Base-by-base conservation (phyloP, 2,797 vertebrate genomes). In the Cephalopachus bancanus region DNA sequence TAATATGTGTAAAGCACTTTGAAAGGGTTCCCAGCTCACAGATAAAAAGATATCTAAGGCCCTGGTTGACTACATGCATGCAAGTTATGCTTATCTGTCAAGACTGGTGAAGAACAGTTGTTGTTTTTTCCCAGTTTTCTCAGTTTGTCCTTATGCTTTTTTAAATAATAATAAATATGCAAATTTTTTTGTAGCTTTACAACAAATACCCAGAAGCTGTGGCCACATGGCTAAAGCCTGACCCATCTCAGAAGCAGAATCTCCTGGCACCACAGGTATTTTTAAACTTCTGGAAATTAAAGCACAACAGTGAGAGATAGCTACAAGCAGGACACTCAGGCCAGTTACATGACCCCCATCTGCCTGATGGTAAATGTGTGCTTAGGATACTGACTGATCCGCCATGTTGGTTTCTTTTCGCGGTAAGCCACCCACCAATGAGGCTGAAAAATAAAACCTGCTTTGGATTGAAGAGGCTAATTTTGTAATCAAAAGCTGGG, bases 231-330 rank as follows among this genome's bases (percentile, higher is more conserved):
- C 89, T 96, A 71, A 96, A 96, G 17, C 75, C 91, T 65, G 96
- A 97, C 33, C 96, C 95, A 44, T 96, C 97, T 87, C 93, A 95
- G 91, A 97, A 98, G 94, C 71, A 98, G 75, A 96, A 76, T 81
- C 92, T 97, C 71, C 76, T 98, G 57, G n/a, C 74, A 57, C 83
- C 90, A 60, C 94, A 98, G 97, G 97, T 97, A 98, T 96, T 75
- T 87, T 76, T 64, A 53, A 87, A 81, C 53, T n/a, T 94, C 62
- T 93, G 30, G 5, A 65, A 89, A 57, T 65, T 72, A 88, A 92
- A 65, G 12, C 30, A 37, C 3, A 20, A 19, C 4, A 51, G 33
- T 26, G 16, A 88, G 8, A 75, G 17, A 53, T 1, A 95, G 11
- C 83, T 51, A 53, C 8, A 81, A 14, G 15, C 26, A 65, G 69